Conservation (phyloP, 92 coral and sea anemone species). For the Phenganax stokvisi region DNA sequence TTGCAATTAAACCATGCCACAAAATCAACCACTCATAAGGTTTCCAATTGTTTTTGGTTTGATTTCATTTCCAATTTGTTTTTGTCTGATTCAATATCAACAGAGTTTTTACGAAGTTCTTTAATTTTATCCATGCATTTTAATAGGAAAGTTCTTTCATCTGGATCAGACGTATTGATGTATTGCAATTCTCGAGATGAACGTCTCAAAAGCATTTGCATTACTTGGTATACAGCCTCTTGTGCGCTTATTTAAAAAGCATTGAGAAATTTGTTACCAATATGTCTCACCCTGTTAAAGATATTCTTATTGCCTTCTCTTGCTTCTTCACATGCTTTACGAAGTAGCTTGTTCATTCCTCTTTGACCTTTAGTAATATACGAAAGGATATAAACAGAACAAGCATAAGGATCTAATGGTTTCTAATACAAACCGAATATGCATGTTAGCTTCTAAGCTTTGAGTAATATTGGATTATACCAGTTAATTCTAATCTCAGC, state of each 20-base stretch:
- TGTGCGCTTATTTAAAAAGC: conserved; percentile 28
- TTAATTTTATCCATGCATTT: neutral
- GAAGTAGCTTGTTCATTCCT: too few relatives aligned
- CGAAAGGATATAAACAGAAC: too few relatives aligned
- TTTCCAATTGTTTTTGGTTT: conserved; percentile 28
- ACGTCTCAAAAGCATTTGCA: conserved; percentile 5
- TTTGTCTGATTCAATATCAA: conserved; percentile 43
- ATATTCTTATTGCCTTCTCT: conserved; percentile 48
- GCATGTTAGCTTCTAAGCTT: conserved; percentile 51
- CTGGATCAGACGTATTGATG: neutral
- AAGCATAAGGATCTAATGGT: too few relatives aligned
- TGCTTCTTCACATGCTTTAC: neutral
- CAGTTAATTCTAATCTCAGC: too few relatives aligned
- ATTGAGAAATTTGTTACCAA: conserved; percentile 40
- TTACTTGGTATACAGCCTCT: conserved; percentile 6
- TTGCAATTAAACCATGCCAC: conserved; percentile 14
- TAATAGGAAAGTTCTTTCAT: neutral
- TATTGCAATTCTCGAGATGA: neutral
- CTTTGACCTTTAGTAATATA: too few relatives aligned
- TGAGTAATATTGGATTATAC: conserved; percentile 28
- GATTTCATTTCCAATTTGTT: conserved; percentile 38
- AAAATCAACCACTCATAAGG: neutral
- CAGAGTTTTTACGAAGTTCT: conserved; percentile 35
- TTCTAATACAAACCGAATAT: too few relatives aligned
- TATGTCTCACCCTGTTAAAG: conserved; percentile 41